These are phyloP conservation scores for Aplodontia rufa DNA, from an alignment of 2,113 vertebrate species.

Conservation along the genomic window DNA sequence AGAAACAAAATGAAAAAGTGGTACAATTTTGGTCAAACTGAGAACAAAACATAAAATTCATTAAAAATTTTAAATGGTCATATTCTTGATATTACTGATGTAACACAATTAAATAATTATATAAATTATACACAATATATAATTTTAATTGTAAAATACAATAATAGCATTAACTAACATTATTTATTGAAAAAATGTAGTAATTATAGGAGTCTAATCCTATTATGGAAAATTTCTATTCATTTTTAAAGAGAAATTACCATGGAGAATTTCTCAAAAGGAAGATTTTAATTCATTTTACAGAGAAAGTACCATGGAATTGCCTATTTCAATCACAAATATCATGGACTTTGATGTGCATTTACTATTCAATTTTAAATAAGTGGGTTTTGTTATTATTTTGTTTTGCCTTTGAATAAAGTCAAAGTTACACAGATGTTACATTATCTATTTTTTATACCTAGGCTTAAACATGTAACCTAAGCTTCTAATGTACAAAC, in stretches of 20 bases:
- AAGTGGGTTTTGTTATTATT: neutral
- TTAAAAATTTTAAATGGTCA: neutral
- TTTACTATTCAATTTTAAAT: neutral
- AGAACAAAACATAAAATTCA: constrained; percentile 66
- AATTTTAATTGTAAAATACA: neutral
- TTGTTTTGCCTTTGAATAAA: neutral
- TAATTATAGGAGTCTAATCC: neutral
- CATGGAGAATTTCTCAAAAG: neutral
- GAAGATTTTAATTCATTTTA: constrained; percentile 2
- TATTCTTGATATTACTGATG: constrained; percentile 2
- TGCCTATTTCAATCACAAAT: constrained; percentile 2
- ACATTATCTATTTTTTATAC: neutral
- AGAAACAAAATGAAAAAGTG: constrained; percentile 88
- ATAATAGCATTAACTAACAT: neutral
- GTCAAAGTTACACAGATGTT: neutral
- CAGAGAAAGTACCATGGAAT: neutral
- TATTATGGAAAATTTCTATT: neutral
- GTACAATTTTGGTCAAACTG: constrained; percentile 90
- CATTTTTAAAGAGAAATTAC: constrained; percentile 43
- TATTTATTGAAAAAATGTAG: constrained; percentile 32
- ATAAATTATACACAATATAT: neutral
- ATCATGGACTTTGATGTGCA: neutral
- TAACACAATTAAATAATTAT: neutral
- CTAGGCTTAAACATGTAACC: neutral
- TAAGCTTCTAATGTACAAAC: neutral